Evolutionary conservation across 64 coral and sea anemone species (phyloP).

Genomic region (Cladopsammia gracilis): DNA sequence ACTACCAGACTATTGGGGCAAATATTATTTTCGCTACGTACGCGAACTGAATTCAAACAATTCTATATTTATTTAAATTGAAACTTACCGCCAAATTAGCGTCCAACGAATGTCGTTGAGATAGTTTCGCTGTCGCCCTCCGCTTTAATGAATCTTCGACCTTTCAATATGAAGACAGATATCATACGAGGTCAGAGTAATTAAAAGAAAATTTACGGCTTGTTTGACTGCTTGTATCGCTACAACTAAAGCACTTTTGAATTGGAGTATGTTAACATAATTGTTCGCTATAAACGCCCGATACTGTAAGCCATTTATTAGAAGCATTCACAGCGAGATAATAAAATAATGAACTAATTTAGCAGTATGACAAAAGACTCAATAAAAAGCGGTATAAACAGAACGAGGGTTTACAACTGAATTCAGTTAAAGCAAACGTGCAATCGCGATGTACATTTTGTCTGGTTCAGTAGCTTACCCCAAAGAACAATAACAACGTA

Average conservation of each 20-base stretch:
- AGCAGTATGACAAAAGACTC: not conserved
- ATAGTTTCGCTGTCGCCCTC: slow-evolving; percentile 52
- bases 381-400: not conserved
- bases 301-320: not conserved
- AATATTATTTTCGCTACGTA: not conserved
- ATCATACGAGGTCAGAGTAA: not conserved
- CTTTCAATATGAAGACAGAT: slow-evolving; percentile 33
- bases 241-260: not conserved
- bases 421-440: not conserved
- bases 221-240: too few species aligned
- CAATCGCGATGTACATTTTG: not conserved
- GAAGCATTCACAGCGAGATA: not conserved
- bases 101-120: slow-evolving; percentile 74
- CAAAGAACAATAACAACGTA: not conserved
- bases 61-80: not conserved
- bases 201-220: not conserved
- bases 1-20: too few species aligned
- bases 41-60: not conserved
- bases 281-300: not conserved
- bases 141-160: slow-evolving; percentile 82
- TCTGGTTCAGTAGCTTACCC: not conserved
- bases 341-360: not conserved
- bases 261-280: not conserved
- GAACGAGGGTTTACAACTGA: not conserved
- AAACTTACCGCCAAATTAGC: slow-evolving; percentile 83